Conservation (phyloP, 2,888 invertebrate species). For the Philereme vetulata region DNA sequence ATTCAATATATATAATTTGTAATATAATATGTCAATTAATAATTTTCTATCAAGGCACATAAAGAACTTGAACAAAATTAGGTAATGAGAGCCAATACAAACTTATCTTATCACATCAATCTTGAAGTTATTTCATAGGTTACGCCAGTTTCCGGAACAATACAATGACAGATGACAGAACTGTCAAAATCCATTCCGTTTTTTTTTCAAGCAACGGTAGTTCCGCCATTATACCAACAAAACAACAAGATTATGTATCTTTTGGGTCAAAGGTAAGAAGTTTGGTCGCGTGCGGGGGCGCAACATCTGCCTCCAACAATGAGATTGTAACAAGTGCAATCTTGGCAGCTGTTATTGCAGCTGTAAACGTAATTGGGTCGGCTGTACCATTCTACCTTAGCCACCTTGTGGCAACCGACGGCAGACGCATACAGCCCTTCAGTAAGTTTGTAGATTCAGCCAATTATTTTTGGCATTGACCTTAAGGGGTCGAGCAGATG, state of each 20-base stretch:
- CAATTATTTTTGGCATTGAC: slow-evolving; percentile 35
- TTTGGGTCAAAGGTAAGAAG: slow-evolving; percentile 54
- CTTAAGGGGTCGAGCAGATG: slow-evolving; percentile 34
- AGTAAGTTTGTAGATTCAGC: slow-evolving; percentile 23
- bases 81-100: no score
- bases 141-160: slow-evolving; percentile 10
- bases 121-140: no score
- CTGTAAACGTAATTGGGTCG: slow-evolving; percentile 38
- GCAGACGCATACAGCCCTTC: slow-evolving; percentile 11
- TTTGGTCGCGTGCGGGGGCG: slow-evolving; percentile 51
- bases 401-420: slow-evolving; percentile 18
- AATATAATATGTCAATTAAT: no score
- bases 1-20: no score
- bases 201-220: slow-evolving; percentile 18
- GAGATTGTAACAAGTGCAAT: slow-evolving; percentile 33
- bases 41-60: no score
- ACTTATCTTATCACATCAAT: no score
- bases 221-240: slow-evolving; percentile 19
- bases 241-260: slow-evolving; percentile 7
- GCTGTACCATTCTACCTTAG: slow-evolving; percentile 3
- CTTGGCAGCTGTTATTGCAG: slow-evolving; percentile 35
- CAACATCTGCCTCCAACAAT: slow-evolving; percentile 34
- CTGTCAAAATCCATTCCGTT: slow-evolving; percentile 22
- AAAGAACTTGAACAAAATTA: no score
- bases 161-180: slow-evolving; percentile 28